These are phyloP conservation scores for Myotis pilosus DNA, from an alignment of 2,797 vertebrate genomes.

Conservation along the genomic window DNA sequence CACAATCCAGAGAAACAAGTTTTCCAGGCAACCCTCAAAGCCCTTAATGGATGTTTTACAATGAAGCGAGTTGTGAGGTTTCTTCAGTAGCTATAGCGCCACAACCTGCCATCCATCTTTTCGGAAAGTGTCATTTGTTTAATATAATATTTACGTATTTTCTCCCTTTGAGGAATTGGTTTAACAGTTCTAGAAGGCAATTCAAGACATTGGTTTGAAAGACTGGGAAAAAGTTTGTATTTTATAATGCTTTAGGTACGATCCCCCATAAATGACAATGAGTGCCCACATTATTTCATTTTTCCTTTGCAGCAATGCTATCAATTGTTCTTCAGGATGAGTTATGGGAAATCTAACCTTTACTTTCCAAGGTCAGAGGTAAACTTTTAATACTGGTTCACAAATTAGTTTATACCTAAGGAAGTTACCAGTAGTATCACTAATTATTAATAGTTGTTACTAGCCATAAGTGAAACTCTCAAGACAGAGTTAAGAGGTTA, in stretches of 20 bases:
- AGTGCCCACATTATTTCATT: background rate
- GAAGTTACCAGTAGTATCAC: background rate
- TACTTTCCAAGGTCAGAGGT: constrained; percentile 58
- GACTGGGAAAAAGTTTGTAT: background rate
- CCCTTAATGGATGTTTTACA: background rate
- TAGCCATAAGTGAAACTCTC: constrained; percentile 47
- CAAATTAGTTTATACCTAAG: constrained; percentile 54
- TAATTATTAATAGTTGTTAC: constrained; percentile 15
- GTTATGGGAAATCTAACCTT: background rate
- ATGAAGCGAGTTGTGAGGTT: background rate
- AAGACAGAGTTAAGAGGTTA: constrained; percentile 46
- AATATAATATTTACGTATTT: background rate
- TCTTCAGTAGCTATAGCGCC: background rate
- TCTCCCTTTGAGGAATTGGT: background rate
- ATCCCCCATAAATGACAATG: background rate
- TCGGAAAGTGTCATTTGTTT: background rate
- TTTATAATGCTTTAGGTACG: background rate
- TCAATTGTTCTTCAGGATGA: background rate
- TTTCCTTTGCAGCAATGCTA: background rate
- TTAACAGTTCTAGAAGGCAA: background rate
- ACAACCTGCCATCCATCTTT: background rate
- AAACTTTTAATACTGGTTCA: constrained; percentile 38
- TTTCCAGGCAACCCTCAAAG: background rate
- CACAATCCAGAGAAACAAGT: background rate
- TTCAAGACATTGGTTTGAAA: background rate